Evolutionary conservation across 1,140 invertebrate species (phyloP), one percentile per base, ranked within the genome.

Genomic region (Halesus radiatus): DNA sequence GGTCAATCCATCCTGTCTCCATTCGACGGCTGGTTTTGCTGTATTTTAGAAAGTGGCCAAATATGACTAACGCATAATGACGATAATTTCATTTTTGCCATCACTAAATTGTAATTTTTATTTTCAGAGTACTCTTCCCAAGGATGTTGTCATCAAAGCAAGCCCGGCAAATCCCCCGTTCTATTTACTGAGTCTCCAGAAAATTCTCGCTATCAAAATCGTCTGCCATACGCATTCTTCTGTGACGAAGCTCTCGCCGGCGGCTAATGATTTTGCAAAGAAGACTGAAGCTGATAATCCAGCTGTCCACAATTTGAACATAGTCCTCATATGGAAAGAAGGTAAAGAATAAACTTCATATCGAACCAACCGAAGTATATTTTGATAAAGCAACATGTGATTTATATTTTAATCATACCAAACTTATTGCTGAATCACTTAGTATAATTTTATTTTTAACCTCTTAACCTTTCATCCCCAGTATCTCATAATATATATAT

Each of bases 301-400:
- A 20, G 81, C 70, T n/a, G 80, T 86, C 37, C 85, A 85, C 45
- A 84, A 89, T 82, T 81, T 94, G 23, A 91, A 92, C 80, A 77
- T 95, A 6, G 91, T 90, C 81, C 85, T 96, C 79, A 94, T 96
- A 85, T 96, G 94, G 93, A 95, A 94, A 91, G 87, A 93, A 88
- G 91, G 95, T 96, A 91, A 76, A 56, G 22, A 60, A n/a, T 26
- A 1, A 16, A 32, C 32, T 37, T 37, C 7, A 37, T 37, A 37
- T 37, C 32, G 1, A 45, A 45, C 10, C 8, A 7, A 45, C 37
- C 8, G 8, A 45, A 45, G 37, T 45, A 45, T 10, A 10, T 13
- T 45, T 45, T 45, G 32, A 32, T 3, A 6, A 32, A 32, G 7
- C 32, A 32, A 32, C 5, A 6, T 32, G 10, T 45, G 37, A 45